Conservation (phyloP, 2,113 vertebrate genomes). For the Leptodactylus fuscus region DNA sequence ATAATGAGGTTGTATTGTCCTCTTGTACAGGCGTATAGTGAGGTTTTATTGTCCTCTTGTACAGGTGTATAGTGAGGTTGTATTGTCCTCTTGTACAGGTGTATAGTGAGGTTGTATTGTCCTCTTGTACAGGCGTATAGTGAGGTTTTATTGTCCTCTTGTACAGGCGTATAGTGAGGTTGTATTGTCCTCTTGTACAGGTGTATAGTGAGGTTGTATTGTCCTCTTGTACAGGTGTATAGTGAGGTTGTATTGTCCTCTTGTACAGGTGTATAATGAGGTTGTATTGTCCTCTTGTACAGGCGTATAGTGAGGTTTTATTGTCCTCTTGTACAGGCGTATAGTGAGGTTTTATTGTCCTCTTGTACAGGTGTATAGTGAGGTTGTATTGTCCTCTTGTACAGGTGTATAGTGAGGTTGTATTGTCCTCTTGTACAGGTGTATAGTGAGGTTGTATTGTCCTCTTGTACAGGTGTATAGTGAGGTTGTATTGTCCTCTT, state of each 20-base stretch:
- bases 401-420: not conserved
- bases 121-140: not conserved
- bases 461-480: too few species aligned
- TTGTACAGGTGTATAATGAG: not conserved
- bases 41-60: not conserved
- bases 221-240: too few species aligned
- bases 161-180: not conserved
- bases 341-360: too few species aligned
- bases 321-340: too few species aligned
- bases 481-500: too few species aligned
- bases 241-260: not conserved
- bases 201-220: too few species aligned
- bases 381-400: not conserved
- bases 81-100: too few species aligned
- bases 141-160: not conserved
- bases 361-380: too few species aligned
- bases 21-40: not conserved
- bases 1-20: not conserved
- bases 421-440: not conserved
- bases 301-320: not conserved
- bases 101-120: not conserved
- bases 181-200: too few species aligned
- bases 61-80: not conserved
- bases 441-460: not conserved
- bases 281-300: not conserved